phyloP scores from a whole-genome alignment of 2,797 vertebrate genomes.

The Calcarius lapponicus region DNA sequence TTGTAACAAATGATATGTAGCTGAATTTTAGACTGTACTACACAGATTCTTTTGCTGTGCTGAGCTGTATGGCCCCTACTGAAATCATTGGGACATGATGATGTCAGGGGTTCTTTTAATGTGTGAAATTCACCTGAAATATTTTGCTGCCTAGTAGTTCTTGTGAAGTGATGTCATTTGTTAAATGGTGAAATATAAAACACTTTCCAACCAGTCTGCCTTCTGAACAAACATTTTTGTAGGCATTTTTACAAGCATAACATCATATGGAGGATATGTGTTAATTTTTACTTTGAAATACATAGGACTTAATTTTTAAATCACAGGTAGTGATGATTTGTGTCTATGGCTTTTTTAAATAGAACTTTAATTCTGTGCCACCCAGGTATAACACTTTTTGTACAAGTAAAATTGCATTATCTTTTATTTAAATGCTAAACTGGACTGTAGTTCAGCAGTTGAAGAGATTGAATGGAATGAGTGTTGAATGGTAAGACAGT shows the following conservation, averaged over 20 bases:
- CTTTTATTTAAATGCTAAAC: conserved; percentile 3
- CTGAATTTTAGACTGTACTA: background rate
- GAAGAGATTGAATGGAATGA: background rate
- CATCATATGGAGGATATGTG: background rate
- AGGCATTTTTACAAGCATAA: conserved; percentile 18
- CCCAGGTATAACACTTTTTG: conserved; percentile 5
- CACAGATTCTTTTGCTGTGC: background rate
- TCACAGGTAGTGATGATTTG: background rate
- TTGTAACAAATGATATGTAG: background rate
- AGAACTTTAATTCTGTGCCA: background rate
- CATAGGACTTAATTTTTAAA: background rate
- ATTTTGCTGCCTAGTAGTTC: background rate
- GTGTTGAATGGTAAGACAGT: background rate
- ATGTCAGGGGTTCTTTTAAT: background rate
- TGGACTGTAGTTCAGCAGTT: background rate
- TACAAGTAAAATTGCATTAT: background rate
- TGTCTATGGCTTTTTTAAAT: background rate
- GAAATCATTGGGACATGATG: background rate
- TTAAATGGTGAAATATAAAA: background rate
- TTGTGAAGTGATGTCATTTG: background rate
- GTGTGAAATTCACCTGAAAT: background rate
- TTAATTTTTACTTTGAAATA: conserved; percentile 8
- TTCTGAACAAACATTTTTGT: conserved; percentile 41
- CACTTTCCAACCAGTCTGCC: background rate
- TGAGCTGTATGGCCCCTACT: background rate